Conservation (phyloP, 2,797 vertebrate genomes). For the Sebastes kiyomatsui region DNA sequence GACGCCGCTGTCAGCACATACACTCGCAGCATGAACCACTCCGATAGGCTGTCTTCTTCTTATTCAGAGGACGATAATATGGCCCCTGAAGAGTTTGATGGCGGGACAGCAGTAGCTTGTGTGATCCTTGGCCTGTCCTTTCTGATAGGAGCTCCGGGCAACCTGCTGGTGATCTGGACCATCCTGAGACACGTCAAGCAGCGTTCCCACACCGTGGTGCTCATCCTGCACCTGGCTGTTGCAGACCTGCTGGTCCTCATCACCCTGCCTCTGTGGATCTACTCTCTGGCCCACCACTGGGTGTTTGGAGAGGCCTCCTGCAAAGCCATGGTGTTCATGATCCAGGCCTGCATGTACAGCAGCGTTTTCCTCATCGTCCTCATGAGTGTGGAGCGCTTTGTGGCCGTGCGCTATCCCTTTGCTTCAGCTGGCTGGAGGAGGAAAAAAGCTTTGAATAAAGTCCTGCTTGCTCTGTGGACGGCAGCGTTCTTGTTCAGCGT, state of each 20-base stretch:
- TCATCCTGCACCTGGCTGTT: conserved; percentile 87
- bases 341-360: conserved; percentile 89
- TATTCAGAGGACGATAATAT: conserved; percentile 34
- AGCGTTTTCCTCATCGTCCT: conserved; percentile 89
- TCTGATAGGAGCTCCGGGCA: conserved; percentile 86
- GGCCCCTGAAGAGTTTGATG: conserved; percentile 57
- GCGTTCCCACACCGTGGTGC: conserved; percentile 84
- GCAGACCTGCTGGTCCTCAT: conserved; percentile 88
- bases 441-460: conserved; percentile 73
- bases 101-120: conserved; percentile 73
- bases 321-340: conserved; percentile 84
- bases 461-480: conserved; percentile 82
- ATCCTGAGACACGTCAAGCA: conserved; percentile 84
- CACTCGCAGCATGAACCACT: conserved; percentile 70
- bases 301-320: conserved; percentile 81
- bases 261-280: conserved; percentile 91
- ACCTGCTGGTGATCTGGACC: conserved; percentile 89
- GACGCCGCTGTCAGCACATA: conserved; percentile 66
- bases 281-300: conserved; percentile 85
- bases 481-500: conserved; percentile 83
- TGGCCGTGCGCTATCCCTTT: conserved; percentile 87
- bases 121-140: conserved; percentile 86
- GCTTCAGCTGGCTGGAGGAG: conserved; percentile 80
- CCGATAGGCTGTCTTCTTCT: conserved; percentile 5
- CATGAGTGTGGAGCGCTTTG: conserved; percentile 87